Conservation (phyloP, 2,113 vertebrate genomes). For the Penelope pileata region DNA sequence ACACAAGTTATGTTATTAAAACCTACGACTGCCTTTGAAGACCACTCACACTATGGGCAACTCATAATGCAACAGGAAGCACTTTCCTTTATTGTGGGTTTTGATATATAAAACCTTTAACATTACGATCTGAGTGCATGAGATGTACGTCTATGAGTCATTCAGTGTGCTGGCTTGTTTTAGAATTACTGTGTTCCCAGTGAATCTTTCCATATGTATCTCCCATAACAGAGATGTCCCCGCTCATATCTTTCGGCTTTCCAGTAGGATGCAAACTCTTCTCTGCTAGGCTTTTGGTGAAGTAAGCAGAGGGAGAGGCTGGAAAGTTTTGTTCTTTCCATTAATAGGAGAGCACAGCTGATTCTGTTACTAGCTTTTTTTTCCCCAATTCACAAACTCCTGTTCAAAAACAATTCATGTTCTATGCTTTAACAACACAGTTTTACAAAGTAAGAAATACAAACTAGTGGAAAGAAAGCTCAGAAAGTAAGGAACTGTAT, state of each 20-base stretch:
- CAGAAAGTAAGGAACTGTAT: neutral
- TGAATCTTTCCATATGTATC: neutral
- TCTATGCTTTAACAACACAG: neutral
- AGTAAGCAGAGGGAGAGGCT: neutral
- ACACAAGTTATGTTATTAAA: neutral
- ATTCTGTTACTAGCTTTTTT: neutral
- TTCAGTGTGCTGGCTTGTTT: rapidly evolving
- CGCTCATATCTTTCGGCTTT: neutral
- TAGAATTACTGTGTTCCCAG: neutral
- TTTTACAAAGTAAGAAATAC: neutral
- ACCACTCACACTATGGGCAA: neutral
- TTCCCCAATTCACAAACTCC: neutral
- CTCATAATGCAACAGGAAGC: neutral
- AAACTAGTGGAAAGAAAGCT: neutral
- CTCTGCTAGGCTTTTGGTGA: neutral
- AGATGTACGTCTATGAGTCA: neutral
- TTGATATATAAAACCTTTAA: neutral
- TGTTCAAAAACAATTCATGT: neutral
- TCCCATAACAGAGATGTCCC: neutral
- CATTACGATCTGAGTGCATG: rapidly evolving
- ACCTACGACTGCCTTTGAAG: neutral
- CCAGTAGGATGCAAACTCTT: neutral
- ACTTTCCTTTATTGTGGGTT: neutral
- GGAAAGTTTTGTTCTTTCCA: conserved; percentile 3
- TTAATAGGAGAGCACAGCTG: neutral